Conservation (phyloP, 2,113 vertebrate genomes). For the Oreochromis spilurus region DNA sequence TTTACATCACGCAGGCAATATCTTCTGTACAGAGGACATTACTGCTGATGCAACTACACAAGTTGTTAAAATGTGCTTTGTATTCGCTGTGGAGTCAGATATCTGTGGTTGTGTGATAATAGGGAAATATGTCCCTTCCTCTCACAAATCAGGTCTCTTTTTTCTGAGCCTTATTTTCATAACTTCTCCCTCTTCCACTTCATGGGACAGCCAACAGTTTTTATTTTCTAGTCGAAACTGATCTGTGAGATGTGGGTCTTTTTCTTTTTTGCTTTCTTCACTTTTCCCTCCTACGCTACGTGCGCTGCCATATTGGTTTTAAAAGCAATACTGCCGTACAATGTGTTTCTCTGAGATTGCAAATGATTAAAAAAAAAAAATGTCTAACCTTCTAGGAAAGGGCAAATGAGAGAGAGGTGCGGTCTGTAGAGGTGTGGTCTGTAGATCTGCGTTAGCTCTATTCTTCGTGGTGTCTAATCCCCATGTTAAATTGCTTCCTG, state of each 20-base stretch:
- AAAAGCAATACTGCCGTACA: not conserved
- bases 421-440: not conserved
- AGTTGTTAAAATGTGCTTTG: not conserved
- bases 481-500: constrained; percentile 74
- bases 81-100: not conserved
- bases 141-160: not conserved
- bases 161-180: not conserved
- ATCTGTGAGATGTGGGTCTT: not conserved
- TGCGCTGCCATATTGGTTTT: not conserved
- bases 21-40: not conserved
- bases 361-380: not conserved
- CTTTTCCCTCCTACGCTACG: not conserved
- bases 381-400: not conserved
- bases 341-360: not conserved
- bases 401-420: not conserved
- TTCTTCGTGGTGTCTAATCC: constrained; percentile 64
- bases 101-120: not conserved
- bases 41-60: not conserved
- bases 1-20: not conserved
- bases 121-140: not conserved
- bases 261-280: not conserved
- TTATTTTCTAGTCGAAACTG: not conserved
- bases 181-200: not conserved
- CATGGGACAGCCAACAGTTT: not conserved
- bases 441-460: constrained; percentile 19